A percentile compares a stretch with the other conserved stretches of the same genome.
Conservation (phyloP, 2,113 vertebrate species). For the Semnornis frantzii region DNA sequence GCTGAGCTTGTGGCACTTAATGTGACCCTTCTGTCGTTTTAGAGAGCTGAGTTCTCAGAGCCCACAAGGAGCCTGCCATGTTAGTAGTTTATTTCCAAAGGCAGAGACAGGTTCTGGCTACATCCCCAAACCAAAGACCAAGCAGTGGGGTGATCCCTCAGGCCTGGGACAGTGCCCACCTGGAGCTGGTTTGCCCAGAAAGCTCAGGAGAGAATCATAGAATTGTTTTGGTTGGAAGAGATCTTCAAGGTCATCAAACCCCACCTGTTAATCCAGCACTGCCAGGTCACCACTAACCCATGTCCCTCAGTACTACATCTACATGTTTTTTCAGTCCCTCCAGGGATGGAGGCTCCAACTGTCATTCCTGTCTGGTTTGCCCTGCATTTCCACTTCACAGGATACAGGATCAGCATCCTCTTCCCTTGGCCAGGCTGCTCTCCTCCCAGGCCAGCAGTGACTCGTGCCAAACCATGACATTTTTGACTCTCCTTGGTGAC, state of each 20-base stretch:
- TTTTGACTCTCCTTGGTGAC: background rate
- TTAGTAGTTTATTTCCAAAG: background rate
- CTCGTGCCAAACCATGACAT: rapidly evolving
- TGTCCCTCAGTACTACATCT: too few species aligned
- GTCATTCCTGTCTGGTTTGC: background rate
- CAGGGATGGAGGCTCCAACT: background rate
- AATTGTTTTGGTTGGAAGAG: too few species aligned
- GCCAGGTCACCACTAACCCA: too few species aligned
- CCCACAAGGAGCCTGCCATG: rapidly evolving
- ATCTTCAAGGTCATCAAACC: too few species aligned
- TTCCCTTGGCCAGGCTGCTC: rapidly evolving
- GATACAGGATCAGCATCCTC: rapidly evolving
- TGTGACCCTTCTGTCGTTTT: background rate
- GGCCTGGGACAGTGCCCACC: rapidly evolving
- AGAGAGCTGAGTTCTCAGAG: background rate
- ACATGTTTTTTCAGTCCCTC: too few species aligned
- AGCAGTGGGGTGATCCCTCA: rapidly evolving
- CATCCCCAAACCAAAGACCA: rapidly evolving
- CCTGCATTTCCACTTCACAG: rapidly evolving
- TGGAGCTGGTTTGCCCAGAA: background rate
- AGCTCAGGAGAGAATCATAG: too few species aligned
- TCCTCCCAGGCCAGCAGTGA: background rate
- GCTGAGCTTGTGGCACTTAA: background rate
- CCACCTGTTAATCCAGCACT: too few species aligned
- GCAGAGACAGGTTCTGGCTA: background rate